Base-by-base conservation (phyloP, 2,113 vertebrate genomes). In the Cygnus buccinator region DNA sequence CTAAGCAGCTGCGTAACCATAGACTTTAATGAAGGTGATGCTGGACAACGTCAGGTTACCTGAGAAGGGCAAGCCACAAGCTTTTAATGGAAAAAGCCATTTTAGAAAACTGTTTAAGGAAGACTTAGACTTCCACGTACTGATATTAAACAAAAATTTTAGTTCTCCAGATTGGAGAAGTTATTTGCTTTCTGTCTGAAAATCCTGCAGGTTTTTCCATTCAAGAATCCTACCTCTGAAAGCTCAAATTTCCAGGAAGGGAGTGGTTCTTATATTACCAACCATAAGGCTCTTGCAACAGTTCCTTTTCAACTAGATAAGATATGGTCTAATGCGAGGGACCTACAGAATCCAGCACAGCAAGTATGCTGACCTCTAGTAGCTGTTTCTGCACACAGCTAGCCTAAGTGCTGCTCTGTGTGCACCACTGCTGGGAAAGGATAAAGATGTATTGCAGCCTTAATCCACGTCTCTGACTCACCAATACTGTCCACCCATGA, bases 301-400 rank as follows among this genome's bases (percentile, higher is more conserved):
- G 84, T 18, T 90, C 46, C n/a, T 82, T 94, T 82, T 37, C n/a
- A 87, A 29, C 17, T 16, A 83, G 88, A 68, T 96, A 96, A 96
- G 90, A 93, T 85, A 85, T 1, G 57, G 71, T 11, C 84, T 79
- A 78, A 95, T 39, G 78, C 66, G 87, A 61, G 52, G 84, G 35
- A 72, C 23, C 22, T 39, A 29, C 58, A 91, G 71, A 96, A 93
- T 43, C 46, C 85, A 85, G 87, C 59, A 79, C 1, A 29, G 71
- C 66, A 90, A 52, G 25, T 48, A 35, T 9, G 52, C 55, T 67
- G 66, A 46, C 61, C 57, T 46, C 52, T n/a, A 46, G 48, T 33
- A 63, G 78, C 62, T 50, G 50, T 9, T 5, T 65, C 79, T 57
- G 39, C 68, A 77, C 23, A 86, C 70, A 87, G 46, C 44, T 26